Percentiles rank a stretch among this genome's conserved stretches.
Conservation (phyloP, 2,113 vertebrate species). For the Loxodonta africana region DNA sequence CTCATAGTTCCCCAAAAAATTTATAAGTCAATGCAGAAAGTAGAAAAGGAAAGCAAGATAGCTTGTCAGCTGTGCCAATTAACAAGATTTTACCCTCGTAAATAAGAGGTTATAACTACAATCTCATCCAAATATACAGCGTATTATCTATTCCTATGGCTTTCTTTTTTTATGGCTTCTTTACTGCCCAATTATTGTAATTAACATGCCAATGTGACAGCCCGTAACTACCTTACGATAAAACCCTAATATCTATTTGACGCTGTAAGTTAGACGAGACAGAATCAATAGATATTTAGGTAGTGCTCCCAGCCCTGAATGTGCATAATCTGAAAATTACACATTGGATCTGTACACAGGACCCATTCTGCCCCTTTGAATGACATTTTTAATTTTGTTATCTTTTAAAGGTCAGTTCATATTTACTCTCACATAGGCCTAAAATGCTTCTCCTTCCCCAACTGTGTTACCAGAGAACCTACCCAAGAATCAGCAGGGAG, state of each 20-base stretch:
- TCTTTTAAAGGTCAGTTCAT: slow-evolving; percentile 35
- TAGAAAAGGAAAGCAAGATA: slow-evolving; percentile 3
- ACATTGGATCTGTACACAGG: neutral
- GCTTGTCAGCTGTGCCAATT: neutral
- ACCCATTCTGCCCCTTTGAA: neutral
- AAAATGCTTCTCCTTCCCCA: slow-evolving; percentile 3
- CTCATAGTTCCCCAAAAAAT: slow-evolving; percentile 11
- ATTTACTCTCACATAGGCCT: neutral
- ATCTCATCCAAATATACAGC: neutral
- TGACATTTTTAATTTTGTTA: neutral
- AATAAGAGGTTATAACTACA: neutral
- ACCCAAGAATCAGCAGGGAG: neutral
- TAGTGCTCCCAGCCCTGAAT: neutral
- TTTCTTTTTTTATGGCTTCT: slow-evolving; percentile 18
- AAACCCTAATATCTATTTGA: slow-evolving; percentile 46
- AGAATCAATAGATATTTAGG: slow-evolving; percentile 67
- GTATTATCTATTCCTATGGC: slow-evolving; percentile 28
- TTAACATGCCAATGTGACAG: slow-evolving; percentile 65
- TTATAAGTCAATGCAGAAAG: slow-evolving; percentile 5
- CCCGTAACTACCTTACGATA: slow-evolving; percentile 50
- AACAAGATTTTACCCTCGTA: neutral
- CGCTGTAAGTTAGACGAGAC: slow-evolving; percentile 29
- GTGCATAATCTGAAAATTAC: slow-evolving; percentile 41
- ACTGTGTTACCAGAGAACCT: neutral
- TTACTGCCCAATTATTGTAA: slow-evolving; percentile 65